Base-by-base conservation (phyloP, 2,797 vertebrate species). In the Lepus oiostolus region DNA sequence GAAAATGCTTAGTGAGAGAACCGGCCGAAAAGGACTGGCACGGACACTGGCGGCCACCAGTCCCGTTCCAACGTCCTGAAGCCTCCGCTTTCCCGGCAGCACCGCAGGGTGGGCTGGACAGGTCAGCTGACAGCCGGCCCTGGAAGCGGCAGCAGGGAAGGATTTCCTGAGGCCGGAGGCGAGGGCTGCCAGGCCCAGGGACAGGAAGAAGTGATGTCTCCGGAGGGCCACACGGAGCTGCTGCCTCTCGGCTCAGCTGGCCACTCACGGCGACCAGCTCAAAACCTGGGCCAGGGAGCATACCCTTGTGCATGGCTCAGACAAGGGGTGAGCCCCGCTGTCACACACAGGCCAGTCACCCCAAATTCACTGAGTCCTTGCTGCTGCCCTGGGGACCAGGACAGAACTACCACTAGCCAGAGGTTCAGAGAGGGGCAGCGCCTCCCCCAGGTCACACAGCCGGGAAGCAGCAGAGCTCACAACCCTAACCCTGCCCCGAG, bases 111-210 rank as follows among this genome's bases (percentile, higher is more conserved):
- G 74, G 22, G 85, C 83, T 52, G 54, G 22, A 75, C 4, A 10
- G 88, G 79, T 63, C 89, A 71, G 95, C 76, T 30, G 79, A 92
- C 22, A 32, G 87, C 90, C 22, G 1, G 92, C 71, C 85, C 81
- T 58, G 70, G 95, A 86, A 93, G 52, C 2, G 5, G 72, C 89
- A 88, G 91, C 80, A 93, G 88, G 79, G 94, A 72, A 96, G 96
- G 96, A 96, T 96, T 97, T 97, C 96, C 97, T 97, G 96, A 93
- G 93, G 87, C 96, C 86, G 80, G 97, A 96, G 95, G 90, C 87
- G 50, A 96, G 93, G 21, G 50, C 81, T 76, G 91, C 92, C 92
- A 95, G 93, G 75, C 84, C 50, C 85, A 92, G 85, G 88, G 74
- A 92, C 94, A 95, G 96, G 97, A 96, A 96, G 97, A 96, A 77